Percentiles rank a stretch among this genome's conserved stretches.
Evolutionary conservation across 2,797 vertebrate species (phyloP).

Genomic region (Sebastes diaconus): DNA sequence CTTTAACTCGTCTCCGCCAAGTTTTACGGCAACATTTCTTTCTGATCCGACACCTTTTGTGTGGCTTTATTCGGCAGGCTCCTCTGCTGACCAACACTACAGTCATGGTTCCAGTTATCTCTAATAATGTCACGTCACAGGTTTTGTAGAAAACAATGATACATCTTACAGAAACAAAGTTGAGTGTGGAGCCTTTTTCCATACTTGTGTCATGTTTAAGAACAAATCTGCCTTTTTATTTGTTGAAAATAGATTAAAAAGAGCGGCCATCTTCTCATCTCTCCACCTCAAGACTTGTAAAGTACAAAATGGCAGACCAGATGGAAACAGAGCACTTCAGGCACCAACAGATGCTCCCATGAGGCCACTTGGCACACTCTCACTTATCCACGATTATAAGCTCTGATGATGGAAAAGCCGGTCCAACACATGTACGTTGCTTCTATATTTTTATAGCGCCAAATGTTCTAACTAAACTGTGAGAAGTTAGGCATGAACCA

Average conservation of each 20-base stretch:
- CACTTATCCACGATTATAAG: constrained; percentile 28
- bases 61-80: not conserved
- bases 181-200: not conserved
- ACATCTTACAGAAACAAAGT: not conserved
- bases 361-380: constrained; percentile 47
- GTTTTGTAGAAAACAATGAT: not conserved
- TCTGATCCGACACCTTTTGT: not conserved
- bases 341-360: constrained; percentile 61
- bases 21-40: not conserved
- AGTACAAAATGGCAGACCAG: constrained; percentile 69
- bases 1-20: constrained; percentile 12
- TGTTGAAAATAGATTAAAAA: not conserved
- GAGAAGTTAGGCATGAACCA: not conserved
- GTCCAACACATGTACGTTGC: not conserved
- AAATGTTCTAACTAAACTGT: not conserved
- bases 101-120: not conserved
- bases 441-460: not conserved
- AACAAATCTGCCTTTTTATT: not conserved
- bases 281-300: constrained; percentile 27
- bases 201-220: not conserved
- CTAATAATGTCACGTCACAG: not conserved
- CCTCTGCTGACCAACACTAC: not conserved
- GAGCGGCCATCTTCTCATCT: constrained; percentile 50
- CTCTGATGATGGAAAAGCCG: constrained; percentile 21
- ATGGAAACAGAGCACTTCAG: constrained; percentile 54